Conservation (phyloP, 2,113 vertebrate genomes). For the Dolichotis patagonum region DNA sequence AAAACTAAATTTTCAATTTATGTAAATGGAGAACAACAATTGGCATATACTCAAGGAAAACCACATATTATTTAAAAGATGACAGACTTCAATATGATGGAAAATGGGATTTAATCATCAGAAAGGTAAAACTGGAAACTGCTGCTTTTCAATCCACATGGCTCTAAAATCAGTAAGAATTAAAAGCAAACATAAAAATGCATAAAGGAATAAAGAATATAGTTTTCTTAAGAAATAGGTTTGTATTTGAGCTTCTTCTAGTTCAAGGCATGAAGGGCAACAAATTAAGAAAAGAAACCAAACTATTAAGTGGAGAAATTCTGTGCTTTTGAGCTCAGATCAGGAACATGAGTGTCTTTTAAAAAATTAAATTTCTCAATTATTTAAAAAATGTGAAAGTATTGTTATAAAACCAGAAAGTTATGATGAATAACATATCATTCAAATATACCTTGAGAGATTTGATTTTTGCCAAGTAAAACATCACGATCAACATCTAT, state of each 20-base stretch:
- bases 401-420: background rate
- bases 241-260: background rate
- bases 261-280: background rate
- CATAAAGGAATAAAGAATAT: background rate
- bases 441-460: background rate
- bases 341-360: background rate
- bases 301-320: rapidly evolving
- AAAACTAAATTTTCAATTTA: background rate
- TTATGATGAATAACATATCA: background rate
- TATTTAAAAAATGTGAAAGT: background rate
- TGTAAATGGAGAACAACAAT: background rate
- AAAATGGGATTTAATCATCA: background rate
- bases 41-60: background rate
- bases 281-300: background rate
- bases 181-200: background rate
- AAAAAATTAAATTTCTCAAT: background rate
- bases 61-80: background rate
- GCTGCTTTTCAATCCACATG: background rate
- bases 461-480: background rate
- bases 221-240: background rate
- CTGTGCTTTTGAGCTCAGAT: background rate
- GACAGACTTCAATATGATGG: background rate
- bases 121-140: background rate
- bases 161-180: background rate
- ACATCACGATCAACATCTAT: background rate